phyloP scores from a whole-genome alignment of 2,888 invertebrate genomes.

The Dynastes grantii region DNA sequence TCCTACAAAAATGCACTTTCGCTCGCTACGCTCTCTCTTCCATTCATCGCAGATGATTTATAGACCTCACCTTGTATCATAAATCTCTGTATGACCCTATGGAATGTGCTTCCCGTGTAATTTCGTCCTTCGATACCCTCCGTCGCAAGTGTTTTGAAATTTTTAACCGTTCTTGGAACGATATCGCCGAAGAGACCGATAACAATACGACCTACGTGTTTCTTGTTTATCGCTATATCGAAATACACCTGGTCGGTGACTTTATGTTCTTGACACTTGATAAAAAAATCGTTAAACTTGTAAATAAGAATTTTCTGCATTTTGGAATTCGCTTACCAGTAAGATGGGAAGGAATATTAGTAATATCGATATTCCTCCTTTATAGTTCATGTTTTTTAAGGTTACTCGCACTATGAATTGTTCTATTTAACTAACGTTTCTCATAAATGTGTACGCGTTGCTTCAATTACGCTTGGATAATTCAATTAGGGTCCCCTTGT shows the following conservation, averaged over 20 bases:
- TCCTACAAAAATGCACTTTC: constrained; percentile 72
- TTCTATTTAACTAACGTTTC: too few species aligned
- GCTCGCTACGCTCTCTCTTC: not conserved
- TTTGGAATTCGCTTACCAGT: constrained; percentile 1
- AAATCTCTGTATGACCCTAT: constrained; percentile 89
- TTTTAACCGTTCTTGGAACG: constrained; percentile 89
- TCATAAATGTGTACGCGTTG: too few species aligned
- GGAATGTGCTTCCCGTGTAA: constrained; percentile 87
- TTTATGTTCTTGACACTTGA: constrained; percentile 76
- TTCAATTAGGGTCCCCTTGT: constrained; percentile 6
- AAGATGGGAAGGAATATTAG: constrained; percentile 10
- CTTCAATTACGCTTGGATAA: not conserved
- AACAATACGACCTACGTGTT: constrained; percentile 83
- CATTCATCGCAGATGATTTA: not conserved
- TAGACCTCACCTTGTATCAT: constrained; percentile 87
- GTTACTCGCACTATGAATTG: not conserved
- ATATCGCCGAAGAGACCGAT: constrained; percentile 92
- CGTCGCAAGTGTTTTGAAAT: constrained; percentile 87
- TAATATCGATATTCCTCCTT: not conserved
- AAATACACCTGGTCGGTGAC: constrained; percentile 89
- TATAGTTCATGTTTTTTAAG: not conserved
- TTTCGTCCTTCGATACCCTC: constrained; percentile 83
- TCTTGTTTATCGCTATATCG: constrained; percentile 83
- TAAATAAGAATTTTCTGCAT: not conserved
- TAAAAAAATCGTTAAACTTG: constrained; percentile 58